phyloP scores from a whole-genome alignment of 2,113 vertebrate species.

The Mohoua ochrocephala region DNA sequence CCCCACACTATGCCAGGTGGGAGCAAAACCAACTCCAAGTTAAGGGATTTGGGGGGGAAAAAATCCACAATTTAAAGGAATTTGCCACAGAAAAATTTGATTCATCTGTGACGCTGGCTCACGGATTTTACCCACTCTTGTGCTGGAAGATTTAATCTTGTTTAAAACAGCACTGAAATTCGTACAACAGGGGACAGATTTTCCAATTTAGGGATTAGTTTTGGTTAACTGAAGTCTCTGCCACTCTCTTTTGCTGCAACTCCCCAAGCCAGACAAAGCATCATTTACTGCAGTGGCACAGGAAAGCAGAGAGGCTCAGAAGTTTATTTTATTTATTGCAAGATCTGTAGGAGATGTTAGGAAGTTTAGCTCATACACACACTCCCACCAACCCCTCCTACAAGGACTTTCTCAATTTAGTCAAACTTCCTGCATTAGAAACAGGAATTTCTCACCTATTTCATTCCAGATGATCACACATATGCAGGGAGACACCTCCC shows the following conservation, averaged over 20 bases:
- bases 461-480: not conserved
- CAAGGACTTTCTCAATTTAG: not conserved
- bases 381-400: not conserved
- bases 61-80: not conserved
- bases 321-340: not conserved
- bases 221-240: not conserved
- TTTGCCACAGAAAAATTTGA: not conserved
- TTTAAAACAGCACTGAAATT: not conserved
- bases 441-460: not conserved
- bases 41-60: rapidly evolving
- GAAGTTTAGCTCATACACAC: not conserved
- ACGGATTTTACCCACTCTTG: rapidly evolving
- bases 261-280: not conserved
- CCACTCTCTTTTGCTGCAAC: not conserved
- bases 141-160: not conserved
- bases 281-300: not conserved
- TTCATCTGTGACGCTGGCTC: not conserved
- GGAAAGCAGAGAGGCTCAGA: not conserved
- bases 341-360: not conserved
- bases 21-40: not conserved
- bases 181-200: not conserved
- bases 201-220: not conserved
- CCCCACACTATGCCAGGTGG: not conserved
- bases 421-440: not conserved
- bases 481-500: not conserved